These are phyloP conservation scores for Lordiphosa stackelbergi DNA, from an alignment of 1,140 invertebrate species.

Conservation along the genomic window DNA sequence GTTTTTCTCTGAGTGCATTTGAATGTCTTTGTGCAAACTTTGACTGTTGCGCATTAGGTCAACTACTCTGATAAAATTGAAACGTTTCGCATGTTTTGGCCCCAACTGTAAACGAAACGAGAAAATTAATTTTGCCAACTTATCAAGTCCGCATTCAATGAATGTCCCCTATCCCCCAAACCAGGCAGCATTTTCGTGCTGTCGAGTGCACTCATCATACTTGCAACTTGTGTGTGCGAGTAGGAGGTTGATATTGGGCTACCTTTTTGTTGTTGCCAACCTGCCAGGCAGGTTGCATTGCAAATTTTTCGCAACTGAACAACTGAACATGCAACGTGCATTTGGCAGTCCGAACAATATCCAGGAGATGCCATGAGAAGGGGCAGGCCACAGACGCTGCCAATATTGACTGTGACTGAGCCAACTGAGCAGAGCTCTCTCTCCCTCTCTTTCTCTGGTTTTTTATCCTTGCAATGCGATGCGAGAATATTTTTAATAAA, in stretches of 20 bases:
- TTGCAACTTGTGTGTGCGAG: conserved; percentile 41
- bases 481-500: conserved; percentile 74
- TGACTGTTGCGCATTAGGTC: conserved; percentile 32
- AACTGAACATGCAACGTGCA: conserved; percentile 68
- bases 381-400: conserved; percentile 61
- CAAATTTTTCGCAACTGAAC: conserved; percentile 53
- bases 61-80: conserved; percentile 39
- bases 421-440: conserved; percentile 34
- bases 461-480: conserved; percentile 61
- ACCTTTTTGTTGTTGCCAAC: conserved; percentile 58
- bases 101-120: conserved; percentile 10
- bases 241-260: conserved; percentile 11
- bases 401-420: conserved; percentile 71
- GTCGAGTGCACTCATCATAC: conserved; percentile 72
- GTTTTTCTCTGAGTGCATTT: not conserved
- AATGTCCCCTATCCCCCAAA: conserved; percentile 5
- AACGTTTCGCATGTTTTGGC: conserved; percentile 27
- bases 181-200: conserved; percentile 55
- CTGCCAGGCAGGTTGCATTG: conserved; percentile 60
- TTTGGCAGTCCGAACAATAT: conserved; percentile 69
- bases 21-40: not conserved
- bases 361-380: conserved; percentile 18
- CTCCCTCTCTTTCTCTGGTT: conserved; percentile 6
- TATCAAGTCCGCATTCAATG: conserved; percentile 35
- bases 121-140: conserved; percentile 45